Percentiles rank a stretch among this genome's conserved stretches.
These are phyloP conservation scores for Sarcoramphus papa DNA, from an alignment of 2,797 vertebrate genomes.

Conservation along the genomic window DNA sequence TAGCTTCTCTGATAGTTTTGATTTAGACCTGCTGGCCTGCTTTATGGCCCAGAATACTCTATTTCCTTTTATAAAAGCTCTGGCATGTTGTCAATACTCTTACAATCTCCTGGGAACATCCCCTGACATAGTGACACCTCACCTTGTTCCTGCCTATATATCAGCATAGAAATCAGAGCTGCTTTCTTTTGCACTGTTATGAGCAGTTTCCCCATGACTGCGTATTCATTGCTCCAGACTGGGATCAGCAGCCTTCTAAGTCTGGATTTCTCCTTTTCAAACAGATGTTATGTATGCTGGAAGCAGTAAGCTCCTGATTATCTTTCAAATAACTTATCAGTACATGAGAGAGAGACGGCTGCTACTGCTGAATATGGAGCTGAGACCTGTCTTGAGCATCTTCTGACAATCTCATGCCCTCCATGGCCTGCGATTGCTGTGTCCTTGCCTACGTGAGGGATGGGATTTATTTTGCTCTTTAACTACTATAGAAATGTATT, in stretches of 20 bases:
- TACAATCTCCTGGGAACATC: background rate
- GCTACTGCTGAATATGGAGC: background rate
- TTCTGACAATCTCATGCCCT: background rate
- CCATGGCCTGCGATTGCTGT: background rate
- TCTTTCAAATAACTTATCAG: background rate
- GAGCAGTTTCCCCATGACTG: background rate
- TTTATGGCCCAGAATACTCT: background rate
- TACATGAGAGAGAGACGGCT: background rate
- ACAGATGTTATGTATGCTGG: background rate
- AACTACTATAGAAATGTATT: background rate
- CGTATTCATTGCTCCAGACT: background rate
- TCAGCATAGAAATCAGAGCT: background rate
- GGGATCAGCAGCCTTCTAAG: background rate
- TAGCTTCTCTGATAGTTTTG: background rate
- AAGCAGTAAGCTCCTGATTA: background rate
- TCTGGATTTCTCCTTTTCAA: background rate
- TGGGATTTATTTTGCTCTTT: background rate
- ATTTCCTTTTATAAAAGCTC: background rate
- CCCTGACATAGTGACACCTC: background rate
- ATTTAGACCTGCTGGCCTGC: background rate
- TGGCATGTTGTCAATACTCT: background rate
- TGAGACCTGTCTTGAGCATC: background rate
- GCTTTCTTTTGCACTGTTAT: background rate
- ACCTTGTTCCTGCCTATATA: background rate
- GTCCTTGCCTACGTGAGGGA: background rate